Evolutionary conservation across 2,888 invertebrate genomes (phyloP).

Genomic region (Drosophila putrida): DNA sequence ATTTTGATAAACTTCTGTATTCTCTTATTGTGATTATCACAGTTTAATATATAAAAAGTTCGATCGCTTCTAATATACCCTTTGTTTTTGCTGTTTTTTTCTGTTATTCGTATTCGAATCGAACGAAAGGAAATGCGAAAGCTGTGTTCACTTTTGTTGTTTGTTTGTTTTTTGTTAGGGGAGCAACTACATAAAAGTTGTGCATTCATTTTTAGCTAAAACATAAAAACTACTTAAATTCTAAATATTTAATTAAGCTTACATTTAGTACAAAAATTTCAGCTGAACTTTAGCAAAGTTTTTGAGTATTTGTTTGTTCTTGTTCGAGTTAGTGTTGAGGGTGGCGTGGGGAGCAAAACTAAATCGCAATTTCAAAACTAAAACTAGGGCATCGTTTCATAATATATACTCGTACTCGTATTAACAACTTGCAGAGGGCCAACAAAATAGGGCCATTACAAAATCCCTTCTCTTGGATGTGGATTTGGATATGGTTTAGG

Average conservation of each 20-base stretch:
- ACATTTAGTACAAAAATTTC: conserved; percentile 70
- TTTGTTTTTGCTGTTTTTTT: conserved; percentile 40
- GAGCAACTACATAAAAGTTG: conserved; percentile 42
- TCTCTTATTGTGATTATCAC: conserved; percentile 81
- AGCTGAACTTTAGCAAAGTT: conserved; percentile 64
- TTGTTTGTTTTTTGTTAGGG: conserved; percentile 18
- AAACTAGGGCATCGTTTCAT: conserved; percentile 62
- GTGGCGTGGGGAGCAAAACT: conserved; percentile 25
- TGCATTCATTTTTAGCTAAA: conserved; percentile 69
- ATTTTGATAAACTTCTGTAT: conserved; percentile 26
- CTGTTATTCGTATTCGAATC: conserved; percentile 28
- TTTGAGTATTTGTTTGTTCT: conserved; percentile 64
- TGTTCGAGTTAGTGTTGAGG: conserved; percentile 41
- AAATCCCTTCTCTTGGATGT: background rate
- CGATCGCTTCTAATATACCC: conserved; percentile 59
- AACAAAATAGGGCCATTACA: conserved; percentile 10
- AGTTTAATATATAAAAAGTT: conserved; percentile 81
- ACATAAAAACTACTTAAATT: conserved; percentile 73
- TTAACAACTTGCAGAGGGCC: conserved; percentile 59
- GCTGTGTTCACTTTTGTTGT: conserved; percentile 24
- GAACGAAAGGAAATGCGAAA: conserved; percentile 47
- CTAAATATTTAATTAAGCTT: conserved; percentile 69
- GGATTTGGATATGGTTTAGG: conserved; percentile 60
- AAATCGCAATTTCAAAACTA: conserved; percentile 64
- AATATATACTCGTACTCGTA: conserved; percentile 42